Evolutionary conservation across 2,888 invertebrate genomes (phyloP), one percentile per base, ranked within the genome.

Genomic region (Tetanocera ferruginea): DNA sequence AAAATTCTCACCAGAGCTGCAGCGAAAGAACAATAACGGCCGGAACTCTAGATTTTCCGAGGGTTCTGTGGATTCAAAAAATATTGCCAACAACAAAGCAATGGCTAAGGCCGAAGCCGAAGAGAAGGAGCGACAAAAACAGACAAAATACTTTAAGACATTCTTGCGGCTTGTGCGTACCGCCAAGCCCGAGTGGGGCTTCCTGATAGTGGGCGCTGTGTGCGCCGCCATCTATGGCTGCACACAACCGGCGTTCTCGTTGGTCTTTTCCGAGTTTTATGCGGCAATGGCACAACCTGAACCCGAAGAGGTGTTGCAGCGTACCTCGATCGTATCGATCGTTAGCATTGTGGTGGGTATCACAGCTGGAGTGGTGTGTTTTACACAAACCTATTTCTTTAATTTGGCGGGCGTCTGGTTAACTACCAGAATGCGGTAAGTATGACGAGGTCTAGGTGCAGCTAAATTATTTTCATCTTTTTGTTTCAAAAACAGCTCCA

Each of bases 181-280:
- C 79, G 85, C 86, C 81, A 90, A 90, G 75, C 93, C 93, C 0
- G 95, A 95, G 88, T 95, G 94, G 91, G 91, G 91, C 70, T 91
- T 91, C 82, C 92, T 95, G 84, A 76, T 93, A 0, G 86, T 92
- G 3, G 94, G 93, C 3, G 91, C 93, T 5, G 70, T 94, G 0
- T 93, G 94, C 0, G 93, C 95, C 0, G 88, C 93, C 0, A 89
- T 93, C 11, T 94, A 93, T 3, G 95, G 95, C 0, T 91, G 93
- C 0, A 92, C 93, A 0, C 93, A 94, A 83, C 95, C 95, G 0
- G 92, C 92, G n/a, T 95, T 94, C 84, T 94, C 95, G 0, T 90
- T 95, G 3, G 90, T 95, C 4, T 94, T 95, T 83, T 95, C 95
- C 9, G 94, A 95, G 84, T 93, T 95, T 0, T 93, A 94, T 83